Conservation (phyloP, 2,888 invertebrate genomes). For the Heliconius ethilla region DNA sequence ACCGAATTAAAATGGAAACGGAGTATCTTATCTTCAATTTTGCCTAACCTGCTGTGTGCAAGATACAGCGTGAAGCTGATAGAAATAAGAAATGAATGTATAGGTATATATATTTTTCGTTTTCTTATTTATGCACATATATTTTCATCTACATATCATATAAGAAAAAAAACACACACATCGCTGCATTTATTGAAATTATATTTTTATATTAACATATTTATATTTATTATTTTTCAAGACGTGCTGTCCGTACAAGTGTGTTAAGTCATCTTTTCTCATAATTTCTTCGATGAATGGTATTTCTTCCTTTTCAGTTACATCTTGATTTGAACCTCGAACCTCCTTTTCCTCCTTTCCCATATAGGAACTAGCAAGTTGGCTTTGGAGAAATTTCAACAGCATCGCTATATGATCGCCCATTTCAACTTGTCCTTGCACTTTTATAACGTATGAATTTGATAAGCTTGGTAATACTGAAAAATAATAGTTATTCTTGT, state of each 20-base stretch:
- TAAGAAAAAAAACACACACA: too few species aligned
- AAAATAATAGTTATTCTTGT: conserved; percentile 17
- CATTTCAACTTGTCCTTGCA: conserved; percentile 43
- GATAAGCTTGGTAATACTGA: conserved; percentile 37
- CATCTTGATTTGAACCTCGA: background rate
- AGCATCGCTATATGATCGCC: conserved; percentile 37
- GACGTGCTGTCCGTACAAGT: conserved; percentile 32
- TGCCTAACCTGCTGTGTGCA: too few species aligned
- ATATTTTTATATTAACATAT: conserved; percentile 34
- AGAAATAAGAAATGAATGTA: too few species aligned
- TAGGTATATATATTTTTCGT: too few species aligned
- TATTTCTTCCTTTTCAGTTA: background rate
- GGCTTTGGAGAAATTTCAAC: conserved; percentile 31
- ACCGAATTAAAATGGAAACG: too few species aligned
- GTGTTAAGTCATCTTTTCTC: conserved; percentile 34
- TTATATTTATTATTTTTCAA: conserved; percentile 9
- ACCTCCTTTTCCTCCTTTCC: background rate
- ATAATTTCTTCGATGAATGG: conserved; percentile 36
- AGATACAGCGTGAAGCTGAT: too few species aligned
- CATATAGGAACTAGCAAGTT: background rate
- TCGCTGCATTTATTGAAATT: background rate
- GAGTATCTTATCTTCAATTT: too few species aligned
- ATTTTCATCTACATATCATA: too few species aligned
- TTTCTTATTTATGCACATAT: too few species aligned
- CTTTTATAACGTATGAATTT: conserved; percentile 39